Conservation (phyloP, 2,113 vertebrate species). For the Macheiramphus alcinus region DNA sequence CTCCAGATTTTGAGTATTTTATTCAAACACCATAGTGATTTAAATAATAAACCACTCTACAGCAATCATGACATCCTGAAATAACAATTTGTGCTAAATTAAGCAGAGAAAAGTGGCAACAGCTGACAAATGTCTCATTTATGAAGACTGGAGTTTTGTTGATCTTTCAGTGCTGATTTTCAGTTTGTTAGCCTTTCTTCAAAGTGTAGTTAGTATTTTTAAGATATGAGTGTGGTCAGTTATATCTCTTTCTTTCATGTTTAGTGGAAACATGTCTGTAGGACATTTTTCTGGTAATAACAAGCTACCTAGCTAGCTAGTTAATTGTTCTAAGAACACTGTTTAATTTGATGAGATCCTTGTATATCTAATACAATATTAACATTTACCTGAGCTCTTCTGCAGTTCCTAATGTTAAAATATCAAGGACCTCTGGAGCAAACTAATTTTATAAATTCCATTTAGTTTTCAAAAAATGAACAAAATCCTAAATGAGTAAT, state of each 20-base stretch:
- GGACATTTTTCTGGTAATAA: not conserved
- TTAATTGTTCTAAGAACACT: not conserved
- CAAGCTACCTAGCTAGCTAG: not conserved
- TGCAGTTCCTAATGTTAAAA: not conserved
- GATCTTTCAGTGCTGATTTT: not conserved
- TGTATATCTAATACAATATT: not conserved
- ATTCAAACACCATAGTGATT: conserved; percentile 22
- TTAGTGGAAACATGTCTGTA: not conserved
- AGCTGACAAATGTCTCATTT: conserved; percentile 58
- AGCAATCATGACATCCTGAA: conserved; percentile 57
- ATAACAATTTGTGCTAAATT: conserved; percentile 59
- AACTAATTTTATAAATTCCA: not conserved
- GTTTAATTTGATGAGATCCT: not conserved
- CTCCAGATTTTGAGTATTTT: conserved; percentile 20
- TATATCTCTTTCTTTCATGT: not conserved
- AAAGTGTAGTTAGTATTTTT: not conserved
- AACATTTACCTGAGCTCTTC: not conserved
- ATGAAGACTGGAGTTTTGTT: not conserved
- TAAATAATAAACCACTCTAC: conserved; percentile 48
- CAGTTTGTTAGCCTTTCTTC: not conserved
- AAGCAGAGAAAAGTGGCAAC: conserved; percentile 42
- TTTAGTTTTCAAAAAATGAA: not conserved
- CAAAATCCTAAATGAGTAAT: not conserved
- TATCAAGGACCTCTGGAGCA: not conserved
- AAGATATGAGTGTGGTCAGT: not conserved